Conservation (phyloP, 2,888 invertebrate genomes). For the Camponotus fellah region DNA sequence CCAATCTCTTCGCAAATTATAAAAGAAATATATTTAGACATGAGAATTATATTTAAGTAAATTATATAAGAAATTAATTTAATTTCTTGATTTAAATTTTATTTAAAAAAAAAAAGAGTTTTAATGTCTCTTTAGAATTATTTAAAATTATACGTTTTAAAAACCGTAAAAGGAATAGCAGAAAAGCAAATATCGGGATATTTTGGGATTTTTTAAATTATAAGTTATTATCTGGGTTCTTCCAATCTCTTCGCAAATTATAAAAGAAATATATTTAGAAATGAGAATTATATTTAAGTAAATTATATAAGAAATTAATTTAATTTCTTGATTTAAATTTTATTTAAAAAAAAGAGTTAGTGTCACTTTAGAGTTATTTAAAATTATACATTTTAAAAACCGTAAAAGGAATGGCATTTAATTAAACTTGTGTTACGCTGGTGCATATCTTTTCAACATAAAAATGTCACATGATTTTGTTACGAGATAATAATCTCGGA, state of each 20-base stretch:
- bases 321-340: slow-evolving; percentile 19
- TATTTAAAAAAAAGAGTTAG: not conserved
- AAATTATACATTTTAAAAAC: not conserved
- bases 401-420: not conserved
- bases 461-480: not conserved
- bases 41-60: too few relatives aligned
- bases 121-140: too few relatives aligned
- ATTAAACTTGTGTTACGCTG: not conserved
- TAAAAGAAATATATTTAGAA: not conserved
- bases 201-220: not conserved
- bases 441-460: not conserved
- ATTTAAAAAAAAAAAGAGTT: too few relatives aligned
- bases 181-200: not conserved
- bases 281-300: not conserved
- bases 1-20: too few relatives aligned
- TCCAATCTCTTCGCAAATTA: not conserved
- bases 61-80: too few relatives aligned
- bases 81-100: too few relatives aligned
- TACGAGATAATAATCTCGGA: not conserved
- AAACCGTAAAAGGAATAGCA: too few relatives aligned
- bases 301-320: not conserved
- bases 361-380: not conserved
- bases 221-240: not conserved
- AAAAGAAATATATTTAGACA: too few relatives aligned
- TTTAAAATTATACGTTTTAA: too few relatives aligned